Base-by-base conservation (phyloP, 2,113 vertebrate species). In the Coracopsis vasa region DNA sequence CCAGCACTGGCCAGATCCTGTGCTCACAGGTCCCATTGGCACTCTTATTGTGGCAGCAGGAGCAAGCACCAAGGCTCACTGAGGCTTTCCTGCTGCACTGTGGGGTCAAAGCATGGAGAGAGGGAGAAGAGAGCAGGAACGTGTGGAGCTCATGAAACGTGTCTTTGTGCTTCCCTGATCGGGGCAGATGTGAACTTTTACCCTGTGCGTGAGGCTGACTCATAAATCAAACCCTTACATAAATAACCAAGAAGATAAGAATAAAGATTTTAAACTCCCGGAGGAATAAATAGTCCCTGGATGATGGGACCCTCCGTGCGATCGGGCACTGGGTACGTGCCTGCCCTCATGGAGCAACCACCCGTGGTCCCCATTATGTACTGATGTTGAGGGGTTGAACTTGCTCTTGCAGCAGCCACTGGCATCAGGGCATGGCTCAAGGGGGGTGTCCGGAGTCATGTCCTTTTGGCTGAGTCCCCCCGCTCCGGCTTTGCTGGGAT, bases 181-280 rank as follows among this genome's bases (percentile, higher is more conserved):
- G 42, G n/a, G 50, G 51, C 44, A 90, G 84, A 87, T 28, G 80
- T 96, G 95, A 97, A 97, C 96, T 91, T 97, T 95, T 90, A 75
- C 91, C 94, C 85, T 14, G 45, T 45, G 47, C 72, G n/a, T 81
- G 77, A 61, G 86, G 16, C 61, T 95, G 97, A 97, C 90, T 97
- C 97, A 95, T 81, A 88, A 78, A 92, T 67, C 92, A 97, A 97
- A 97, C 92, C 91, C 87, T 56, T 61, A 24, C 69, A 39, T 66
- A 78, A 95, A 87, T 73, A 91, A 75, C 10, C 25, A 12, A 53
- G 87, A n/a, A 65, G 92, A 94, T 93, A 87, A 88, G 91, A 67
- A 92, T 60, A 60, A 3, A 47, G 74, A 16, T 23, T 60, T 45
- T 74, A 28, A 65, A 84, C 31, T 37, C 41, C n/a, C 56, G 3